phyloP scores from a whole-genome alignment of 2,113 vertebrate genomes.

The Dipodomys merriami region DNA sequence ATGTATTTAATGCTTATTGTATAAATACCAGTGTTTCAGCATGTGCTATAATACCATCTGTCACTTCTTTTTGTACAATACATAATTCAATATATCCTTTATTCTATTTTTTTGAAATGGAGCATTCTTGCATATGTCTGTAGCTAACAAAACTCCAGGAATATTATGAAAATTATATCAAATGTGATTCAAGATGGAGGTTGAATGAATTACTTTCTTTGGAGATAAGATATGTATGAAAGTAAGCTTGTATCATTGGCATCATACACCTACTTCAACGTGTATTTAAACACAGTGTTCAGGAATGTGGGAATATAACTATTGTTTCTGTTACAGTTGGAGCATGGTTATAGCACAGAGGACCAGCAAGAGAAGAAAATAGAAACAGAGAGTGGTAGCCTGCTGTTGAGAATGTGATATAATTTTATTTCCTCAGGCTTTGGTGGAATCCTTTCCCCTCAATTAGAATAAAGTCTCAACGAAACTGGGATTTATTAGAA shows the following conservation, averaged over 20 bases:
- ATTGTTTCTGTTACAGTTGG: neutral
- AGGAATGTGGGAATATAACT: constrained; percentile 31
- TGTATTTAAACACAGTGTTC: constrained; percentile 39
- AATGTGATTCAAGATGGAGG: constrained; percentile 73
- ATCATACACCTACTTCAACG: constrained; percentile 45
- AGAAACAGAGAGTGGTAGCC: neutral
- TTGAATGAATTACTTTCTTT: constrained; percentile 71
- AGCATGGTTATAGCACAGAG: neutral
- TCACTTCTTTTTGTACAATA: constrained; percentile 82
- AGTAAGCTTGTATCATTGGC: neutral
- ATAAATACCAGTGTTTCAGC: constrained; percentile 85
- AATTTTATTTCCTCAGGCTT: neutral
- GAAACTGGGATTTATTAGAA: neutral
- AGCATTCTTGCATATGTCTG: constrained; percentile 61
- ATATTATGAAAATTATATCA: constrained; percentile 76
- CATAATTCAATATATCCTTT: constrained; percentile 81
- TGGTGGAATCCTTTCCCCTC: neutral
- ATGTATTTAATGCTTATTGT: constrained; percentile 85
- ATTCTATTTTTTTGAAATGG: constrained; percentile 66
- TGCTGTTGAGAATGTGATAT: neutral
- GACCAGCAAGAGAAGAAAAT: constrained; percentile 10
- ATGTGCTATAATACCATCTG: constrained; percentile 83
- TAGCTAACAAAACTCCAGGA: constrained; percentile 67
- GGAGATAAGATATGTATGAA: constrained; percentile 24
- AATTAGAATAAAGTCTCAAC: constrained; percentile 7